Conservation (phyloP, 2,113 vertebrate species). For the Anoplopoma fimbria region DNA sequence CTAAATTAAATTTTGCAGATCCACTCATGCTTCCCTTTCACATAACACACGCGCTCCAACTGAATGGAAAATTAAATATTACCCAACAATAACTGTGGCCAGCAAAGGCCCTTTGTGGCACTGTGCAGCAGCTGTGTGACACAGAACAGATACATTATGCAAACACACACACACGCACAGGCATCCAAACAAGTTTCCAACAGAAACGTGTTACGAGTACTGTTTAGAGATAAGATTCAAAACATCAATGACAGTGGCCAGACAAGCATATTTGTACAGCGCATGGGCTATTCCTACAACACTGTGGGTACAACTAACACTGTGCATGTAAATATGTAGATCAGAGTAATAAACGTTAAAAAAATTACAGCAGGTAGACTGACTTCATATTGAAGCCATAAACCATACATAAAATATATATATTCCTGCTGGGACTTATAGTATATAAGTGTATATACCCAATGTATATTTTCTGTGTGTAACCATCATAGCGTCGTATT, state of each 20-base stretch:
- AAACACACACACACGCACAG: slow-evolving; percentile 60
- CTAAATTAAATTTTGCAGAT: not conserved
- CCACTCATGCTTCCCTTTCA: not conserved
- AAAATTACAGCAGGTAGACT: not conserved
- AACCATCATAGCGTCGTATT: not conserved
- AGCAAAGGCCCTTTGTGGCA: slow-evolving; percentile 33
- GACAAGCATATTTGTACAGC: not conserved
- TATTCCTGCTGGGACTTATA: not conserved
- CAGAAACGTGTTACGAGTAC: slow-evolving; percentile 25
- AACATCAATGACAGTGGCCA: slow-evolving; percentile 16
- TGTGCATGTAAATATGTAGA: not conserved
- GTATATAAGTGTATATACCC: not conserved
- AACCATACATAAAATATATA: not conserved
- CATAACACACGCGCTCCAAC: not conserved
- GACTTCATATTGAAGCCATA: not conserved
- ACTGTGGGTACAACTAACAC: no score
- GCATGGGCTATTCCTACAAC: not conserved
- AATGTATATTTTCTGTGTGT: not conserved
- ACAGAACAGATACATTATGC: slow-evolving; percentile 54
- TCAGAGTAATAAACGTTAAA: not conserved
- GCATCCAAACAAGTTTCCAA: slow-evolving; percentile 27
- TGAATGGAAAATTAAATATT: slow-evolving; percentile 76
- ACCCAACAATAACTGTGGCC: slow-evolving; percentile 58
- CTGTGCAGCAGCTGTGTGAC: slow-evolving; percentile 45
- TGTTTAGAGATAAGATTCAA: slow-evolving; percentile 43